Evolutionary conservation across 1,140 invertebrate species (phyloP), one percentile per base, ranked within the genome.

Genomic region (Trissolcus basalis): DNA sequence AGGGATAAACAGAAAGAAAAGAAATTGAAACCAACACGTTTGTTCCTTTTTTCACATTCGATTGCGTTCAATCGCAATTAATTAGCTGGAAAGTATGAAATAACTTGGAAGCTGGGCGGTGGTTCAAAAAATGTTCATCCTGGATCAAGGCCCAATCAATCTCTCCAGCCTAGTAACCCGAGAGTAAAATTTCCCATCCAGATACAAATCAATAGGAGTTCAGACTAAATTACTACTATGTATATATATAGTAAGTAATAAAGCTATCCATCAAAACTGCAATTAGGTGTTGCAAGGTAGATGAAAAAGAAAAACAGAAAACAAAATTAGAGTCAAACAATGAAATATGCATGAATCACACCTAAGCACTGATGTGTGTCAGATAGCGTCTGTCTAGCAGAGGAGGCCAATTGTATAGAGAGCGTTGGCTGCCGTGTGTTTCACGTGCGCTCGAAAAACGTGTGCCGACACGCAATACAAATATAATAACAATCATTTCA

Each of bases 401-500:
- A 60, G 55, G 60, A 65, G 65, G 47, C n/a, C 13, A 27, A 58
- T 41, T 64, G 63, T 39, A n/a, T n/a, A n/a, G n/a, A n/a, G n/a
- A n/a, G n/a, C n/a, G n/a, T n/a, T n/a, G 49, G 64, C 59, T 69
- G 48, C 35, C 59, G 48, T 1, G 10, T 49, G 65, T 61, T 55
- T 43, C 60, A 39, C 49, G 43, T 54, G 44, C 5, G 33, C n/a
- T 70, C 55, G 35, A 61, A 67, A 65, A 70, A 70, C 61, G 61
- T 71, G 59, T 49, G 74, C 56, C 74, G 56, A 67, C 56, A 69
- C 64, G 44, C 65, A 12, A 60, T 51, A 63, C 60, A 51, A 49
- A 44, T 56, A 70, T 76, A 76, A 76, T 70, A 70, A 76, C 55
- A 70, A 60, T 71, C 27, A 77, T 77, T 77, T 77, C 49, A 54